A percentile compares a stretch with the other conserved stretches of the same genome.
phyloP scores from a whole-genome alignment of 2,113 vertebrate species.

The Eudorcas thomsonii region DNA sequence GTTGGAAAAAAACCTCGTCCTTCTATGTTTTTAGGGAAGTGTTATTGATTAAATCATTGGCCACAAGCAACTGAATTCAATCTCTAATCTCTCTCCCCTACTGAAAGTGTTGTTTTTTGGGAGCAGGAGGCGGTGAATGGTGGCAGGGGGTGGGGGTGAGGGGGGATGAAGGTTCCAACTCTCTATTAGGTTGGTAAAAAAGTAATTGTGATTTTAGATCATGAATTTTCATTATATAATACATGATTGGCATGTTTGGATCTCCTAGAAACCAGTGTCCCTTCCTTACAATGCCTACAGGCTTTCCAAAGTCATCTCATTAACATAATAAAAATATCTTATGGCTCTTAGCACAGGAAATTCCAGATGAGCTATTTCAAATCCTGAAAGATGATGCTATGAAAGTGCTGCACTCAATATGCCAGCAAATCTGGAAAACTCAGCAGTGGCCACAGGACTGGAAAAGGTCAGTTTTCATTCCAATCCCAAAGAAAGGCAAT shows the following conservation, averaged over 20 bases:
- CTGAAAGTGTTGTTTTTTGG: not conserved
- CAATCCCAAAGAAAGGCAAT: not conserved
- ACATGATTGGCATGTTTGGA: not conserved
- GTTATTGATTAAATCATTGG: not conserved
- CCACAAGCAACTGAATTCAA: not conserved
- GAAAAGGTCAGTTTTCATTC: not conserved
- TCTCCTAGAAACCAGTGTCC: not conserved
- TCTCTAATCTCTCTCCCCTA: not conserved
- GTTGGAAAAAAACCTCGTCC: not conserved
- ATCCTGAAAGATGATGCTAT: not conserved
- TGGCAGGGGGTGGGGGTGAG: rapidly evolving
- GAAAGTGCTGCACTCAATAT: not conserved
- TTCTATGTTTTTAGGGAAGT: not conserved
- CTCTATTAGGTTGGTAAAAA: not conserved
- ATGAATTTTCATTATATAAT: not conserved
- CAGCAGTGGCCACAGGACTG: not conserved
- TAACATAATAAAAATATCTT: not conserved
- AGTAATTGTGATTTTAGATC: not conserved
- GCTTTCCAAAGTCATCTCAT: not conserved
- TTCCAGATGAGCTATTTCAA: not conserved
- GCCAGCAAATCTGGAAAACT: not conserved
- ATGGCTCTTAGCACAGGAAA: not conserved
- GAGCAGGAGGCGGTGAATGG: not conserved
- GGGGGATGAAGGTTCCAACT: not conserved
- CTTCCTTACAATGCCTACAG: not conserved